Evolutionary conservation across 1,140 invertebrate genomes (phyloP).

Genomic region (Lineus longissimus): DNA sequence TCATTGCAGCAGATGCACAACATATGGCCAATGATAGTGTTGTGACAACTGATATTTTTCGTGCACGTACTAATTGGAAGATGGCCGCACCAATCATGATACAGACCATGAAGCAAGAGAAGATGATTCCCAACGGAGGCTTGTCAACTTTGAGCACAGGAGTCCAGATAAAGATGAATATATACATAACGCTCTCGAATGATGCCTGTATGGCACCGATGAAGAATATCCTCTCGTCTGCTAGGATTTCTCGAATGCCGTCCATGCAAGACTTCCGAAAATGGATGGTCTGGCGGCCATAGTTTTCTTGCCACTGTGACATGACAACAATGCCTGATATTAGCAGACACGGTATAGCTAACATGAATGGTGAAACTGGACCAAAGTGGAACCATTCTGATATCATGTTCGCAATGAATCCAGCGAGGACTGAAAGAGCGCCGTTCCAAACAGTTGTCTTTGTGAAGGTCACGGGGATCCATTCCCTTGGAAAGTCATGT

Average conservation of each 20-base stretch:
- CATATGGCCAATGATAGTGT: constrained; percentile 41
- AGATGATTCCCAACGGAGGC: constrained; percentile 50
- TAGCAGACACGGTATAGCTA: constrained; percentile 62
- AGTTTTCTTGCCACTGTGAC: constrained; percentile 63
- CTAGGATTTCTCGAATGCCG: constrained; percentile 50
- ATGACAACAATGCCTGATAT: constrained; percentile 57
- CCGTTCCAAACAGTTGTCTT: constrained; percentile 69
- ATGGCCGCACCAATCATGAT: constrained; percentile 66
- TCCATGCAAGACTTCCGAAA: constrained; percentile 50
- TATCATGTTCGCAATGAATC: constrained; percentile 62
- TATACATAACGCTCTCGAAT: constrained; percentile 71
- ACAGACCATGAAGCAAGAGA: constrained; percentile 67
- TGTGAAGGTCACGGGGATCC: constrained; percentile 60
- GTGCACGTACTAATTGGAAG: constrained; percentile 57
- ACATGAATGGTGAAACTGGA: constrained; percentile 62
- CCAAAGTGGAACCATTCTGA: constrained; percentile 63
- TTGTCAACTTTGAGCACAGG: constrained; percentile 61
- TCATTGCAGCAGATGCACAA: constrained; percentile 38
- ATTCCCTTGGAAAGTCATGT: constrained; percentile 52
- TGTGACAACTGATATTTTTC: constrained; percentile 39
- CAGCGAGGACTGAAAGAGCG: constrained; percentile 65
- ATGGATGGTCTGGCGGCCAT: constrained; percentile 54
- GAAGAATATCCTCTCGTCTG: constrained; percentile 58
- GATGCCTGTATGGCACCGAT: constrained; percentile 66
- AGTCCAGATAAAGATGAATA: constrained; percentile 72